These are phyloP conservation scores for Drosophila nebulosa DNA, from an alignment of 1,140 invertebrate genomes.

Conservation along the genomic window DNA sequence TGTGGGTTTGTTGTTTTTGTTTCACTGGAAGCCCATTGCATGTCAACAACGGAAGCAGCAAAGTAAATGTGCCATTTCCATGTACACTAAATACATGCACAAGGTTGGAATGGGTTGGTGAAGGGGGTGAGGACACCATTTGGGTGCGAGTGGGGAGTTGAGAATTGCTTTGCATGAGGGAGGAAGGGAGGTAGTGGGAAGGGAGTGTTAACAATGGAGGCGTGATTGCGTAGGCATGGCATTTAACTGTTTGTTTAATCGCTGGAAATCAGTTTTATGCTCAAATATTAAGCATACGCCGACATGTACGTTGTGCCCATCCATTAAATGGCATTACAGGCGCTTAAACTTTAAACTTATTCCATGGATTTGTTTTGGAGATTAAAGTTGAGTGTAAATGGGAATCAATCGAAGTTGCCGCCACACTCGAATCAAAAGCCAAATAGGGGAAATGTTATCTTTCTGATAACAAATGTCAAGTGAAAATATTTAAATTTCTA, in stretches of 20 bases:
- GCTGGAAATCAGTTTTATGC: conserved; percentile 33
- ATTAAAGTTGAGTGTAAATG: conserved; percentile 22
- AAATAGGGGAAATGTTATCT: background rate
- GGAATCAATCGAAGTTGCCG: conserved; percentile 42
- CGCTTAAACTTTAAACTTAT: conserved; percentile 18
- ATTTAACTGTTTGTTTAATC: background rate
- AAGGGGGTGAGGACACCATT: background rate
- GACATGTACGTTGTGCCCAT: conserved; percentile 40
- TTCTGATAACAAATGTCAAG: background rate
- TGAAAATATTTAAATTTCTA: background rate
- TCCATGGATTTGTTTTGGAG: conserved; percentile 42
- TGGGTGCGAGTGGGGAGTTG: too few species aligned
- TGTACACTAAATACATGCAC: conserved; percentile 52
- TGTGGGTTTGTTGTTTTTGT: conserved; percentile 28
- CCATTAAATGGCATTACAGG: conserved; percentile 51
- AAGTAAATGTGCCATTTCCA: conserved; percentile 67
- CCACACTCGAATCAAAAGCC: conserved; percentile 1
- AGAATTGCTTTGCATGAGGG: background rate
- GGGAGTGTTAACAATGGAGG: background rate
- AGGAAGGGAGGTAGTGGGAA: background rate
- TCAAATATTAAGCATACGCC: conserved; percentile 61
- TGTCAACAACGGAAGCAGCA: conserved; percentile 68
- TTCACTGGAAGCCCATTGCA: conserved; percentile 48
- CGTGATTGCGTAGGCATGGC: background rate
- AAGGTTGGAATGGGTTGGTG: conserved; percentile 33